A percentile compares a stretch with the other conserved stretches of the same genome.
These are phyloP conservation scores for Galbula dea DNA, from an alignment of 2,113 vertebrate species.

Conservation along the genomic window DNA sequence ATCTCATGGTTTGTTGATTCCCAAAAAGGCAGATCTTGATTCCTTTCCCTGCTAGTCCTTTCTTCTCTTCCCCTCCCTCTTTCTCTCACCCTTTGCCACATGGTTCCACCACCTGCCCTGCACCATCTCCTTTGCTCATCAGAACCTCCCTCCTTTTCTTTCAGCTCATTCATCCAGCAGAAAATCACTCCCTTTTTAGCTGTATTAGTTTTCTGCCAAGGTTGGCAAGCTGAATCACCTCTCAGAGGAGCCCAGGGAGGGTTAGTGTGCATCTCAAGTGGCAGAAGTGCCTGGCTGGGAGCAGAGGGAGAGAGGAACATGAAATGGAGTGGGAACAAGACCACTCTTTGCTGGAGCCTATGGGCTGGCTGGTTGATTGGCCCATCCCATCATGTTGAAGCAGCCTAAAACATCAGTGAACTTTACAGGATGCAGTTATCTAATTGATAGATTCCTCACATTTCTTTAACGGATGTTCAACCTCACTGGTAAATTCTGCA, in stretches of 20 bases:
- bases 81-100: neutral
- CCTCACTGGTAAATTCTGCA: neutral
- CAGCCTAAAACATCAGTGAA: neutral
- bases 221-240: neutral
- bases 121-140: neutral
- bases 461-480: neutral
- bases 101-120: neutral
- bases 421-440: neutral
- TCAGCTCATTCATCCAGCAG: constrained; percentile 11
- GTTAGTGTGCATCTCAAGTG: neutral
- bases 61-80: neutral
- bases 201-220: constrained; percentile 14
- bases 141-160: constrained; percentile 22
- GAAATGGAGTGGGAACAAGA: neutral
- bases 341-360: neutral
- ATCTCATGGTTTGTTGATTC: neutral
- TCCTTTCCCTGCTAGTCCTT: neutral
- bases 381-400: neutral
- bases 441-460: neutral
- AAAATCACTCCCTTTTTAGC: neutral
- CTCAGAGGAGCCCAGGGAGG: neutral
- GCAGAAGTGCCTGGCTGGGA: neutral
- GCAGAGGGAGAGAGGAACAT: neutral
- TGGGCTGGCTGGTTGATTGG: neutral
- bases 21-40: neutral